phyloP scores from a whole-genome alignment of 2,888 invertebrate genomes.

The Acleris laterana region DNA sequence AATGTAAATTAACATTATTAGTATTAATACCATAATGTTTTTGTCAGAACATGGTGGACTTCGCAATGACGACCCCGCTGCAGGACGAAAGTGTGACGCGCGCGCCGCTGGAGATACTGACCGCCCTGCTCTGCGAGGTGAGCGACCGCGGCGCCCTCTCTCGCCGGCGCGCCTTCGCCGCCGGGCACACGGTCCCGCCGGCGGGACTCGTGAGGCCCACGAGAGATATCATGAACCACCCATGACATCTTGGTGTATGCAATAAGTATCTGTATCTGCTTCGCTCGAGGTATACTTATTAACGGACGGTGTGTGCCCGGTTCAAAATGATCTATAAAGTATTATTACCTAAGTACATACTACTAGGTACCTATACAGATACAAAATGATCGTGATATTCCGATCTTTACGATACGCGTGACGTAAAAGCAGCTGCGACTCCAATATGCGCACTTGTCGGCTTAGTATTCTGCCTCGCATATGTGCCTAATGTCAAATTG shows the following conservation, averaged over 20 bases:
- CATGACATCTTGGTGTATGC: too few species aligned
- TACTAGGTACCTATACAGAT: not conserved
- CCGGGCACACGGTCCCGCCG: too few species aligned
- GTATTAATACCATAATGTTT: conserved; percentile 36
- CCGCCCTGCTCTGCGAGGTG: conserved; percentile 87
- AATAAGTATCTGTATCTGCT: too few species aligned
- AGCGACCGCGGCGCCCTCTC: conserved; percentile 34
- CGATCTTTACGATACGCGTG: conserved; percentile 30
- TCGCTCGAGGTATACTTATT: too few species aligned
- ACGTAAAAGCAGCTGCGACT: conserved; percentile 33
- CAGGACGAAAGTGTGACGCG: conserved; percentile 90
- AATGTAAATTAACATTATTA: conserved; percentile 42
- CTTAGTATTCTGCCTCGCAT: conserved; percentile 15
- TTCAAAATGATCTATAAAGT: conserved; percentile 16
- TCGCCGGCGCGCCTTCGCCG: too few species aligned
- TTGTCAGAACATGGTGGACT: conserved; percentile 88
- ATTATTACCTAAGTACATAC: conserved; percentile 13
- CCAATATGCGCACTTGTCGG: conserved; percentile 28
- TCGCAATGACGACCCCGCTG: conserved; percentile 89
- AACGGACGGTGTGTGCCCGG: too few species aligned
- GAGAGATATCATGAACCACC: too few species aligned
- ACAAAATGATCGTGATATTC: conserved; percentile 30
- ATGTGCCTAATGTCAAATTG: not conserved
- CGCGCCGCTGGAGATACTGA: conserved; percentile 89
- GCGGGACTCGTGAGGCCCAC: too few species aligned